Conservation (phyloP, 2,113 vertebrate species). For the Lamprologus lemairii region DNA sequence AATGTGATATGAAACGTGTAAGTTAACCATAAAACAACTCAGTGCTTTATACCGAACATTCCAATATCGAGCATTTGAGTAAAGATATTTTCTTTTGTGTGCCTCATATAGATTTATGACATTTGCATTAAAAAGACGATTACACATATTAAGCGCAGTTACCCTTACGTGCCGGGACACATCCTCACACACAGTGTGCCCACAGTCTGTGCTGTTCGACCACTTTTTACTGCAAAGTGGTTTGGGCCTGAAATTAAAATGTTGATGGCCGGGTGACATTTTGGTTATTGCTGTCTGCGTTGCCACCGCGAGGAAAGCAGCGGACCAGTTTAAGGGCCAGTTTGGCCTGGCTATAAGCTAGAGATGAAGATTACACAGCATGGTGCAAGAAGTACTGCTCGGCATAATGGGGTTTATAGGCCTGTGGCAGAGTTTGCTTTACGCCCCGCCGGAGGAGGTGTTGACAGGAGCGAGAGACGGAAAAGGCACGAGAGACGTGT, state of each 20-base stretch:
- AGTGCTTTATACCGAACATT: neutral
- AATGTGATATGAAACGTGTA: accelerated
- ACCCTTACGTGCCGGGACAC: neutral
- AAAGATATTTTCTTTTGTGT: neutral
- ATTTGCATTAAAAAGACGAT: neutral
- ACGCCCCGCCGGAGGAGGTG: constrained; percentile 27
- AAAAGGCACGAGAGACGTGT: neutral
- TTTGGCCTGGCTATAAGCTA: neutral
- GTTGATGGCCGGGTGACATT: neutral
- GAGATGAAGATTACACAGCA: constrained; percentile 28
- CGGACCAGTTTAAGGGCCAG: neutral
- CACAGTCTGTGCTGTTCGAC: neutral
- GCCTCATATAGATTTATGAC: neutral
- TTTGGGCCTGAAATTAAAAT: neutral
- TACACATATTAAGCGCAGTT: neutral
- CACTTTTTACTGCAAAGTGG: neutral
- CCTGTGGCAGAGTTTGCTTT: constrained; percentile 45
- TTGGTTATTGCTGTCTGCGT: neutral
- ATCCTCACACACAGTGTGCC: neutral
- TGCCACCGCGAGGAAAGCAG: neutral
- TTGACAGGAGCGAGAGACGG: constrained; percentile 12
- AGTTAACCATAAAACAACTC: neutral
- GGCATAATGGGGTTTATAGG: constrained; percentile 46
- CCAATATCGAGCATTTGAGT: neutral
- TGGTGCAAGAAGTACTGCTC: constrained; percentile 35